Base-by-base conservation (phyloP, 2,797 vertebrate genomes). In the Gadopsis bispinosus region DNA sequence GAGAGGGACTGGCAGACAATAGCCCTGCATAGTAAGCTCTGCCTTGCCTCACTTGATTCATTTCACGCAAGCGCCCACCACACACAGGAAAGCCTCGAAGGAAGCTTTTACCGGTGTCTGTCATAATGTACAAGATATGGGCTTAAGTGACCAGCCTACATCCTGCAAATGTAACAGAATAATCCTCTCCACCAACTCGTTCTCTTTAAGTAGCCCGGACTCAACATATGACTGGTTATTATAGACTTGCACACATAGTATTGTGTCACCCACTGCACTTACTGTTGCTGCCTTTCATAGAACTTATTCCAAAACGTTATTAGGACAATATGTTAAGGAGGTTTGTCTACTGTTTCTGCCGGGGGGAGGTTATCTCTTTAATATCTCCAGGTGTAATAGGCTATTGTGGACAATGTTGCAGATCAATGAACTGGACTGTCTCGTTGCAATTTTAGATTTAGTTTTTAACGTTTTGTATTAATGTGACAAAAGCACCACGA, bases 81-180 rank as follows among this genome's bases (percentile, higher is more conserved):
- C 19, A 68, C 39, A 7, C 20, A 73, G 48, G 29, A 75, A 72
- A 81, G 50, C 48, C 50, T 77, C 7, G 14, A 58, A 69, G 77
- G 75, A 87, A 80, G 79, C 81, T 82, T 79, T 83, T 60, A 88
- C 48, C 51, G 41, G 39, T 68, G 71, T 64, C 55, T 72, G 62
- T 75, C 55, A 75, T 55, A 66, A 59, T 67, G 53, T 63, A 37
- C 41, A 59, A 67, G 45, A 83, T 31, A 60, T 51, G 20, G 55
- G 61, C 35, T 39, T 67, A 80, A 83, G 72, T 77, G 77, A 67
- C 19, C 8, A 43, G 53, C 22, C 37, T 67, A 48, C 80, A 79
- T 85, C 61, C 83, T 74, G 53, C 62, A 87, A 77, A 87, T 75
- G 60, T 54, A 79, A 76, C 37, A 58, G 26, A 84, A 78, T 71